Evolutionary conservation across 2,797 vertebrate species (phyloP), one percentile per base, ranked within the genome.

Genomic region (Arnoldichthys spilopterus): DNA sequence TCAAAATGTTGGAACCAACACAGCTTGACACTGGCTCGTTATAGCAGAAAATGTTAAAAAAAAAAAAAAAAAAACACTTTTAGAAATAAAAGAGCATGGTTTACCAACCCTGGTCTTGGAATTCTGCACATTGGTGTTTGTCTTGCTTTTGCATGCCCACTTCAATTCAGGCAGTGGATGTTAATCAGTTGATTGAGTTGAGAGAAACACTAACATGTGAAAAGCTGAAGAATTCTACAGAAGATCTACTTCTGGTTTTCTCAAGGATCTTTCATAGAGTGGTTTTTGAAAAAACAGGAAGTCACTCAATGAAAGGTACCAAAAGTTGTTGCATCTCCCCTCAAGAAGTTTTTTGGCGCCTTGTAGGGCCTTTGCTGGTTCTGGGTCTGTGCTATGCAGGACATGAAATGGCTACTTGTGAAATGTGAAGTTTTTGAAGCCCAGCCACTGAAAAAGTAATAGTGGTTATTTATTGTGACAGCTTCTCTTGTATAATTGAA

Each of bases 401-500:
- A 30, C 7, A 67, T 8, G 12, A 51, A 59, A 70, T 28, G 37
- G n/a, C 24, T 49, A 24, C 11, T 7, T 37, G 22, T n/a, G n/a
- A 61, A 53, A 16, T 62, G 22, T 77, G 26, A 63, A n/a, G 24
- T 16, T 54, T 54, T n/a, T 32, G 0, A 49, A 26, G 47, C 49
- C 43, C 43, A 45, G 43, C 9, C 4, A 11, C 30, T 30, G 28
- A 72, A 71, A 70, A 72, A 15, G 20, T 34, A 22, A 32, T 70
- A 53, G 24, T 11, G 20, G 26, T 58, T 58, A 59, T 56, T 66
- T 81, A 79, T 26, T 32, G 24, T 18, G 6, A 32, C 18, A n/a
- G 22, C n/a, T 49, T 64, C 28, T 71, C 20, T 58, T 37, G 28
- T 51, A 49, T 63, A 54, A 56, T 22, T 45, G 3, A 30, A 69